Evolutionary conservation across 2,113 vertebrate species (phyloP).

Genomic region (Albula goreensis): DNA sequence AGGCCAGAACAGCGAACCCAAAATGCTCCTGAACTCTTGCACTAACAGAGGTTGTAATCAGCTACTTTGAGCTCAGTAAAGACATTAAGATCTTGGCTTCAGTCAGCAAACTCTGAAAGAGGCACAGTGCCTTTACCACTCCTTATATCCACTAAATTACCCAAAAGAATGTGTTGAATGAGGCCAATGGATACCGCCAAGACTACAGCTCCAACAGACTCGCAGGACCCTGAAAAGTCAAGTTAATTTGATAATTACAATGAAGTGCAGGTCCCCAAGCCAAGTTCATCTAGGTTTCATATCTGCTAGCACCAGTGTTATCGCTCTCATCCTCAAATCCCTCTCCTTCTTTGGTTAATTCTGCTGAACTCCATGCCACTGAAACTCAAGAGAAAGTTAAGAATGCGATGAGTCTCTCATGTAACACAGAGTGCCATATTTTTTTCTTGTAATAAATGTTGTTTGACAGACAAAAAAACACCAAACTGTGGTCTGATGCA

Average conservation of each 20-base stretch:
- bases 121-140: not conserved
- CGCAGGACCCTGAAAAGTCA: not conserved
- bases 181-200: not conserved
- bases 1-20: not conserved
- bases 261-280: not conserved
- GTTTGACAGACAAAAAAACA: too few relatives aligned
- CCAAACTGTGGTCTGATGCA: too few relatives aligned
- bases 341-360: not conserved
- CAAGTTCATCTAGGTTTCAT: not conserved
- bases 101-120: not conserved
- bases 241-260: not conserved
- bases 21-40: not conserved
- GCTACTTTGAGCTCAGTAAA: not conserved
- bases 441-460: not conserved
- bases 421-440: not conserved
- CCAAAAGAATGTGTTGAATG: not conserved
- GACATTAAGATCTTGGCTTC: not conserved
- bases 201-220: not conserved
- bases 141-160: not conserved
- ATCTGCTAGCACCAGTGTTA: not conserved
- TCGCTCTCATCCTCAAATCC: not conserved
- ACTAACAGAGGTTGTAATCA: not conserved
- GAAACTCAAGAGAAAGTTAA: too few relatives aligned
- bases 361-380: too few relatives aligned
- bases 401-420: not conserved